Conservation (phyloP, 2,888 invertebrate genomes). For the Trisateles emortualis region DNA sequence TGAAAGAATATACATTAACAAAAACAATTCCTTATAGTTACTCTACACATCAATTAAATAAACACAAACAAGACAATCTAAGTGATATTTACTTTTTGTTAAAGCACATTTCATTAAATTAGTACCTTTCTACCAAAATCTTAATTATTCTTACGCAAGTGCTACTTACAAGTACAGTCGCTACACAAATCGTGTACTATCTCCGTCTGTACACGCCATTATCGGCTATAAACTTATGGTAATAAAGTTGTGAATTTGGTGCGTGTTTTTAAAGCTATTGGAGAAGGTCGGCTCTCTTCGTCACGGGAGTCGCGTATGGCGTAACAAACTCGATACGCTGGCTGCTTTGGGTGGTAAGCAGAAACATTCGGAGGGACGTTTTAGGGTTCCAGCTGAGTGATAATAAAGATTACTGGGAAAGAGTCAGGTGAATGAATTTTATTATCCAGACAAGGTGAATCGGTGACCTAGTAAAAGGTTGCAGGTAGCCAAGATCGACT, state of each 20-base stretch:
- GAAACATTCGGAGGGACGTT: constrained; percentile 34
- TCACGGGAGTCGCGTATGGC: constrained; percentile 72
- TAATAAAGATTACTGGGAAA: constrained; percentile 25
- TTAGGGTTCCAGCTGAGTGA: constrained; percentile 35
- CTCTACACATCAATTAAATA: constrained; percentile 4
- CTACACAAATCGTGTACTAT: constrained; percentile 16
- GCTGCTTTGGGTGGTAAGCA: constrained; percentile 56
- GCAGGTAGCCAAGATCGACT: no score
- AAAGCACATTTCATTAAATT: constrained; percentile 27
- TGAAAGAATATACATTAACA: neutral
- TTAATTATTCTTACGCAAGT: constrained; percentile 47
- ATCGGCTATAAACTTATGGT: neutral
- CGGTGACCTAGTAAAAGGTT: no score
- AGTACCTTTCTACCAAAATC: constrained; percentile 37
- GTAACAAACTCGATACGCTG: constrained; percentile 66
- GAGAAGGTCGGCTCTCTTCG: constrained; percentile 48
- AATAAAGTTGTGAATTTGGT: constrained; percentile 20
- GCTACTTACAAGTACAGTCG: constrained; percentile 28
- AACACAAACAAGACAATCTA: constrained; percentile 7
- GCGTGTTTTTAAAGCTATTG: constrained; percentile 13
- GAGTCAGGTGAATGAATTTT: neutral
- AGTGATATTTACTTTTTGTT: constrained; percentile 1
- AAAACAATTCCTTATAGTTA: neutral
- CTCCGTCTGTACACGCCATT: constrained; percentile 10
- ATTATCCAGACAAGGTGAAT: no score